Percentiles rank a stretch among this genome's conserved stretches.
Conservation (phyloP, 2,888 invertebrate species). For the Tortricodes alternella region DNA sequence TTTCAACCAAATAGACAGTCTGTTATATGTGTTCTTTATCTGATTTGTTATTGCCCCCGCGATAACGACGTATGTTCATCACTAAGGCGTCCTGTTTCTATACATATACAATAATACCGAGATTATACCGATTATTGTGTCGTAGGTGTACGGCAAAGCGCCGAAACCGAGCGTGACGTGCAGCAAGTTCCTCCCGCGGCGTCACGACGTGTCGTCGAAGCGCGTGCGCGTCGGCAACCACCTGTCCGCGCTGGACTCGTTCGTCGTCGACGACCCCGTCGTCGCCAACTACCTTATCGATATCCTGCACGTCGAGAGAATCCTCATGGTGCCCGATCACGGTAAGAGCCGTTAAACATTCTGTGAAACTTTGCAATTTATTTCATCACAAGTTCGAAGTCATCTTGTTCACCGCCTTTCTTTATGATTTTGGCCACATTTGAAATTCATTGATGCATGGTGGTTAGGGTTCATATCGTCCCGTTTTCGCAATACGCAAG, state of each 20-base stretch:
- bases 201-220: constrained; percentile 73
- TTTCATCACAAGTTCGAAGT: too few species aligned
- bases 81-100: background rate
- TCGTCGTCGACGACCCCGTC: constrained; percentile 88
- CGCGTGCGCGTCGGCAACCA: constrained; percentile 69
- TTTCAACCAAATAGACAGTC: too few species aligned
- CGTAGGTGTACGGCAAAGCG: constrained; percentile 58
- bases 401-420: too few species aligned
- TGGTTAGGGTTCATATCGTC: too few species aligned
- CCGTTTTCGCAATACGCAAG: too few species aligned
- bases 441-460: too few species aligned
- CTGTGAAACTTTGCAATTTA: background rate
- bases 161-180: constrained; percentile 84
- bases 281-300: constrained; percentile 94
- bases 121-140: background rate
- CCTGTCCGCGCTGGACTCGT: constrained; percentile 85
- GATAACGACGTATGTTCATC: too few species aligned
- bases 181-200: constrained; percentile 82
- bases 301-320: constrained; percentile 86
- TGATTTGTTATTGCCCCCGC: too few species aligned
- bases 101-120: too few species aligned
- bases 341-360: constrained; percentile 43
- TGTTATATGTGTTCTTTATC: too few species aligned
- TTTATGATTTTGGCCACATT: too few species aligned
- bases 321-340: constrained; percentile 88